Conservation (phyloP, 1,140 invertebrate species). For the Macrobrachium nipponense region DNA sequence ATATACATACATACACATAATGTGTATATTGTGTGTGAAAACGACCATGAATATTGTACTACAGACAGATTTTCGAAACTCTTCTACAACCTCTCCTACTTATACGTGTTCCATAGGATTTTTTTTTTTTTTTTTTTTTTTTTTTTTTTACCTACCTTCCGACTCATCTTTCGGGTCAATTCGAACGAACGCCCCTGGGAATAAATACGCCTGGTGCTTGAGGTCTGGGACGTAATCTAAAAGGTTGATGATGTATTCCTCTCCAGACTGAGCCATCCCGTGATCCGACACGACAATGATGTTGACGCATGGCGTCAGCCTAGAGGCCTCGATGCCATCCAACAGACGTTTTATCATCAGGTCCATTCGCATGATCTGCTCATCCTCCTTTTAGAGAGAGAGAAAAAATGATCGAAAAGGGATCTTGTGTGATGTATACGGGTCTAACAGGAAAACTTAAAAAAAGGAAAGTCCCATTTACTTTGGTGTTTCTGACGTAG, state of each 20-base stretch:
- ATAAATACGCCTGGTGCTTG: neutral
- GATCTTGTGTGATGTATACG: neutral
- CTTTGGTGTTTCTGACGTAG: no score
- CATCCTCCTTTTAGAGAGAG: conserved; percentile 27
- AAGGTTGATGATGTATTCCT: neutral
- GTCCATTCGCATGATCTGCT: conserved; percentile 1
- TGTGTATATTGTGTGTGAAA: no score
- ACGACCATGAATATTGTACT: no score
- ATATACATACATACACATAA: no score
- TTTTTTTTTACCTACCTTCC: neutral
- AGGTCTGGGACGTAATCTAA: conserved; percentile 2
- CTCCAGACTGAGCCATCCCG: conserved; percentile 19
- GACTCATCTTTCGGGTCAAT: neutral
- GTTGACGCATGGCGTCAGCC: conserved; percentile 6
- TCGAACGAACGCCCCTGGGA: conserved; percentile 12
- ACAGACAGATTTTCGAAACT: no score
- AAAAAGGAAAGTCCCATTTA: no score
- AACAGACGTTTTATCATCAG: conserved; percentile 3
- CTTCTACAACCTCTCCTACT: no score
- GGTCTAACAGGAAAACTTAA: no score
- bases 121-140: neutral
- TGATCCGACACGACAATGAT: conserved; percentile 34
- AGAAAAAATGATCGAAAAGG: neutral
- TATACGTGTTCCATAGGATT: no score
- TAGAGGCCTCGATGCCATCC: neutral